Percentiles rank a stretch among this genome's conserved stretches.
These are phyloP conservation scores for Bunonema sp. DNA, from an alignment of 2,888 invertebrate genomes.

Conservation along the genomic window DNA sequence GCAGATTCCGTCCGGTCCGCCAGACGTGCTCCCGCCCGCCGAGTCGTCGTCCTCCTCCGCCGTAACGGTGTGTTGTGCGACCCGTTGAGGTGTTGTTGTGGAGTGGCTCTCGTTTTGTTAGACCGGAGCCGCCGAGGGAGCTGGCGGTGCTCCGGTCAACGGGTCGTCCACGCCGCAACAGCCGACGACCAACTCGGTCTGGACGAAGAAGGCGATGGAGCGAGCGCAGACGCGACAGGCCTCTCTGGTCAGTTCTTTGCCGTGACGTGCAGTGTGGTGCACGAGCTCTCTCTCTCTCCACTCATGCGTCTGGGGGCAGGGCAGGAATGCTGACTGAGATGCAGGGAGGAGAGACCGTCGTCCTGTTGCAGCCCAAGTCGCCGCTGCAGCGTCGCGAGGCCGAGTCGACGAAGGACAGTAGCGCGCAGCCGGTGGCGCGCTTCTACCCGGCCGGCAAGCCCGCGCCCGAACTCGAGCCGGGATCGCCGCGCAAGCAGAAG, in stretches of 20 bases:
- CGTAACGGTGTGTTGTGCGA: too few species aligned
- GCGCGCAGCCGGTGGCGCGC: conserved; percentile 53
- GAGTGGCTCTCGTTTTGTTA: too few species aligned
- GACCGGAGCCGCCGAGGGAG: conserved; percentile 1
- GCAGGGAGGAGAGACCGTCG: not conserved
- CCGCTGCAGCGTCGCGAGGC: conserved; percentile 40
- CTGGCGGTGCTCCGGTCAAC: conserved; percentile 11
- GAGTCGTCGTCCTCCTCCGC: not conserved
- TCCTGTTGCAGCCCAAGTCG: conserved; percentile 30
- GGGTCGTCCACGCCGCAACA: conserved; percentile 10
- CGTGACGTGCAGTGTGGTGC: not conserved
- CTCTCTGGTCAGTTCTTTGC: conserved; percentile 8
- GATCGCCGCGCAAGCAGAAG: conserved; percentile 62
- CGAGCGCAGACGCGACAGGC: conserved; percentile 25
- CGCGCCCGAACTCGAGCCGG: conserved; percentile 47
- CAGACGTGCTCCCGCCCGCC: not conserved
- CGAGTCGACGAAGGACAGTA: too few species aligned
- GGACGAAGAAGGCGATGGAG: conserved; percentile 41
- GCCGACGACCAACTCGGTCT: conserved; percentile 19
- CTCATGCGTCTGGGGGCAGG: not conserved
- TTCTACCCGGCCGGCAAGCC: conserved; percentile 86
- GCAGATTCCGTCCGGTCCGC: not conserved
- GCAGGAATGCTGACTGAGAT: conserved; percentile 3
- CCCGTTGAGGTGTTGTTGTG: too few species aligned
- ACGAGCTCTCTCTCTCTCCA: not conserved